Conservation (phyloP, 2,888 invertebrate species). For the Polyommatus icarus region DNA sequence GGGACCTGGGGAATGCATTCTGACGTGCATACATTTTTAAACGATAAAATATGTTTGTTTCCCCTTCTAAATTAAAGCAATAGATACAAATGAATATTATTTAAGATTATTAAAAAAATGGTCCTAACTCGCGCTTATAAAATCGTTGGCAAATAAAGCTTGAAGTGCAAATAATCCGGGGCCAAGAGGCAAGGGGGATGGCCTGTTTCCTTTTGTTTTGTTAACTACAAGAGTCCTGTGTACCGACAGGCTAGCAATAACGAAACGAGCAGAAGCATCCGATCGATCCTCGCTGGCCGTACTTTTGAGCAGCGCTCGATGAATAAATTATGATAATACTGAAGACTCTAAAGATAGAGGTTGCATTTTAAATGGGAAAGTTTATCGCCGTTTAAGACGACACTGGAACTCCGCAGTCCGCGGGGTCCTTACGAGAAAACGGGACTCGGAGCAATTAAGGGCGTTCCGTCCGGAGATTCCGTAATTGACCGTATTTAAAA, state of each 20-base stretch:
- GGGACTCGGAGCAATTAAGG: not conserved
- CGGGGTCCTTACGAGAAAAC: not conserved
- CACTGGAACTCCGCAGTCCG: not conserved
- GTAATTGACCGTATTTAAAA: too few relatives aligned
- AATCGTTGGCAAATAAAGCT: not conserved
- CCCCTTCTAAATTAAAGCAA: too few relatives aligned
- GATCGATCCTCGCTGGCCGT: not conserved
- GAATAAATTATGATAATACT: slow-evolving; percentile 7
- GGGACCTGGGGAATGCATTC: not conserved
- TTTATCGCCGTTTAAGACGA: not conserved
- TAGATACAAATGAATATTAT: too few relatives aligned
- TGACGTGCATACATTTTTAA: not conserved
- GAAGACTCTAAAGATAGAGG: not conserved
- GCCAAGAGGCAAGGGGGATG: too few relatives aligned
- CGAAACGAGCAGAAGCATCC: not conserved
- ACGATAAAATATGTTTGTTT: not conserved
- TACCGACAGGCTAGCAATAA: not conserved
- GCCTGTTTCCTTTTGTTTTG: not conserved
- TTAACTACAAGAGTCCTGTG: not conserved
- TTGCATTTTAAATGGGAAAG: slow-evolving; percentile 4
- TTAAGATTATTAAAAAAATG: not conserved
- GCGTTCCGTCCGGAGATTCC: too few relatives aligned
- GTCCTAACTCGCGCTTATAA: not conserved
- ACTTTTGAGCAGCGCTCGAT: slow-evolving; percentile 12
- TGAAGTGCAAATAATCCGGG: not conserved